Percentiles rank a stretch among this genome's conserved stretches.
These are phyloP conservation scores for Zelleria hepariella DNA, from an alignment of 2,888 invertebrate genomes.

Conservation along the genomic window DNA sequence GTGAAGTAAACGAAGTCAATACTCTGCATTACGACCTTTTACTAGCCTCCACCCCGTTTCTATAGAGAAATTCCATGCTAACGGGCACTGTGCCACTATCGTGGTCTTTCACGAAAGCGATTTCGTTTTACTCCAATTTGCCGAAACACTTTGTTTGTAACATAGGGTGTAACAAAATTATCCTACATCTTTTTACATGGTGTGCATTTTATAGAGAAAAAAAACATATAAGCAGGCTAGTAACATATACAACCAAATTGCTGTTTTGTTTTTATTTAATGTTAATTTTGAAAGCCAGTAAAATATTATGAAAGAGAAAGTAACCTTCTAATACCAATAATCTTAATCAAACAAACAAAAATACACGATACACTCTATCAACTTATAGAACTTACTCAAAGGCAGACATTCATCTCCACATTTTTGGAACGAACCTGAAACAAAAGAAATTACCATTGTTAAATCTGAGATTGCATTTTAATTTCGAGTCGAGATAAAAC, in stretches of 20 bases:
- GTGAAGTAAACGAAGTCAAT: constrained; percentile 38
- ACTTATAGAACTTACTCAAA: not conserved
- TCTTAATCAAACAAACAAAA: not conserved
- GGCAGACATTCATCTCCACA: not conserved
- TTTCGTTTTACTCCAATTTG: not conserved
- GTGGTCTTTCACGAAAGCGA: not conserved
- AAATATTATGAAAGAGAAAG: no score
- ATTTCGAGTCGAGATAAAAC: not conserved
- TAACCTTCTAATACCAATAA: not conserved
- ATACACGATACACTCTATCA: not conserved
- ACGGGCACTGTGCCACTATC: constrained; percentile 12
- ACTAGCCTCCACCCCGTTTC: constrained; percentile 23
- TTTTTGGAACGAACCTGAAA: constrained; percentile 15
- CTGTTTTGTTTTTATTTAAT: no score
- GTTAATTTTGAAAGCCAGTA: no score
- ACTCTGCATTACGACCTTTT: constrained; percentile 36
- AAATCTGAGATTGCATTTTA: not conserved
- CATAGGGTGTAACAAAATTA: no score
- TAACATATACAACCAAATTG: no score
- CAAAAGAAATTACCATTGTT: constrained; percentile 11
- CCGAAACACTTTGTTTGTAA: not conserved
- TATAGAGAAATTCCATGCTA: constrained; percentile 30
- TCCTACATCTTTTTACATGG: no score
- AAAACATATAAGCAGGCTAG: no score
- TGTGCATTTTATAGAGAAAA: no score